These are phyloP conservation scores for Ptychoptera contaminata DNA, from an alignment of 2,888 invertebrate genomes.

Conservation along the genomic window DNA sequence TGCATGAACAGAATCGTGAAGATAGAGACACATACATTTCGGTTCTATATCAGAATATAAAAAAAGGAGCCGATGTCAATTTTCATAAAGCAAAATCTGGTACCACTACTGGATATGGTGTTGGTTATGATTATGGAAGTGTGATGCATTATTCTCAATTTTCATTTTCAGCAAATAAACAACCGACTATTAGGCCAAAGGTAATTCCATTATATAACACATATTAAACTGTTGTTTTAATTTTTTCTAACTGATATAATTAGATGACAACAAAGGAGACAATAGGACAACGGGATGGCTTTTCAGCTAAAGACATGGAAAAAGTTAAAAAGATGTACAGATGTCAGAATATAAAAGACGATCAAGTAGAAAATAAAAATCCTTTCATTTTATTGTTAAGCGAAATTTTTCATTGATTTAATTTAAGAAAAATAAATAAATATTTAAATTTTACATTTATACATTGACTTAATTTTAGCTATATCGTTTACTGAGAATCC, in stretches of 20 bases:
- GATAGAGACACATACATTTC: conserved; percentile 55
- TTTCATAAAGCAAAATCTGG: conserved; percentile 43
- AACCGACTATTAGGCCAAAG: conserved; percentile 48
- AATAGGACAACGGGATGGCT: conserved; percentile 51
- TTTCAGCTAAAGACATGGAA: conserved; percentile 47
- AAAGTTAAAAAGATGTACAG: conserved; percentile 58
- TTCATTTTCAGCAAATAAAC: conserved; percentile 49
- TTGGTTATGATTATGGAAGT: conserved; percentile 53
- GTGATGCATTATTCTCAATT: conserved; percentile 60
- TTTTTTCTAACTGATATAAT: too few relatives aligned
- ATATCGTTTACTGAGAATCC: conserved; percentile 52
- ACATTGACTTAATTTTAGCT: conserved; percentile 52
- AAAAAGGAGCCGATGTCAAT: conserved; percentile 43
- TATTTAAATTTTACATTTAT: conserved; percentile 34
- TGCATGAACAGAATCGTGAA: conserved; percentile 67
- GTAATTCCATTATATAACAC: too few relatives aligned
- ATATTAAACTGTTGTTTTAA: too few relatives aligned
- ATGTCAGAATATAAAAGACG: conserved; percentile 24
- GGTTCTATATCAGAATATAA: conserved; percentile 53
- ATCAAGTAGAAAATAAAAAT: too few relatives aligned
- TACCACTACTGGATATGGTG: conserved; percentile 39
- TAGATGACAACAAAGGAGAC: conserved; percentile 17
- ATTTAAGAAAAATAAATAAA: too few relatives aligned
- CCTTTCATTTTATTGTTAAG: too few relatives aligned
- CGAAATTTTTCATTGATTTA: too few relatives aligned